Evolutionary conservation across 2,797 vertebrate species (phyloP), one percentile per base, ranked within the genome.

Genomic region (Notoglanidium macrostoma): DNA sequence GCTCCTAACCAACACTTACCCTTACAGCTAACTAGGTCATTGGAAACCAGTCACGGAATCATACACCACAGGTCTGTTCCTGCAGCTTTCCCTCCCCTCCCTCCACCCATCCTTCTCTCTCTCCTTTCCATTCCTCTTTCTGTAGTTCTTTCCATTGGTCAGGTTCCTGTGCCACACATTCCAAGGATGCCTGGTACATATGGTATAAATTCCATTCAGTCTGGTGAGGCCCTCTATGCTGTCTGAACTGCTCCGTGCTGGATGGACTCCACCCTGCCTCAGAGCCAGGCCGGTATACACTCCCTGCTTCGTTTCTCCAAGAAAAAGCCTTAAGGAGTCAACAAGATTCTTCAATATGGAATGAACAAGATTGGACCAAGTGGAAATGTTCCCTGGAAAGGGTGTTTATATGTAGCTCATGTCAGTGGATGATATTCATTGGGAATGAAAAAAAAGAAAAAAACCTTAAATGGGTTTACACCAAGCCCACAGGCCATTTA

Each of bases 181-280:
- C 97, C 96, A 94, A 92, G 95, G 94, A 97, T 97, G 96, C 96
- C 96, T 97, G 95, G 96, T 97, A 96, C 98, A 98, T 98, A 97
- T 98, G 97, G 97, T 97, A 96, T 95, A 97, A 97, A 98, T 99
- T 98, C 97, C 97, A 95, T 94, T 94, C 92, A 89, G 96, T 96
- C 96, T 96, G 96, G 94, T 87, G 92, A 96, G 96, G 95, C 96
- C 94, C 94, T 96, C 93, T 91, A 93, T 90, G 74, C 94, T 89
- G 94, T 96, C 96, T 95, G 95, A 94, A 94, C 95, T 87, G 86
- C 67, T 87, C 89, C 87, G 90, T 91, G 81, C 85, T 88, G 87
- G 88, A 86, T 44, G 67, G 85, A 90, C 89, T 89, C 89, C 89
- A 90, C 92, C 90, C 73, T 85, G 87, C 84, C 87, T 81, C 89